Evolutionary conservation across 1,140 invertebrate genomes (phyloP).

Genomic region (Anoplolepis gracilipes): DNA sequence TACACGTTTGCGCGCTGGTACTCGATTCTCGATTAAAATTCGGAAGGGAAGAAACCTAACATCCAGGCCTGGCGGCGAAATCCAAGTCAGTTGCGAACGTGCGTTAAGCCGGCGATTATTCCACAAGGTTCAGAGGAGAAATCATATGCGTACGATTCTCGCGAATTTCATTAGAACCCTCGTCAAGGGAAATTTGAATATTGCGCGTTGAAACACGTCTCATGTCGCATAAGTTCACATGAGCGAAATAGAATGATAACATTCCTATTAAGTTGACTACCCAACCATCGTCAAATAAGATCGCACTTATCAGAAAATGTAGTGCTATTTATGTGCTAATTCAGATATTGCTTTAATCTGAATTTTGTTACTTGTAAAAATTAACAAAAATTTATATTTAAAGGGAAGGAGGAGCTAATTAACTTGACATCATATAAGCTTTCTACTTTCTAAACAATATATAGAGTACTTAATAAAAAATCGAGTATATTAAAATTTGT

Average conservation of each 20-base stretch:
- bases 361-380: too few relatives aligned
- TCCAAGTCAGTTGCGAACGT: slow-evolving; percentile 53
- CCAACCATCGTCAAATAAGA: too few relatives aligned
- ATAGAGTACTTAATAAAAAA: too few relatives aligned
- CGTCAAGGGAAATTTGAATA: slow-evolving; percentile 67
- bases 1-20: slow-evolving; percentile 22
- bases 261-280: not conserved
- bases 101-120: slow-evolving; percentile 70
- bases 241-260: slow-evolving; percentile 2
- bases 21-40: slow-evolving; percentile 70
- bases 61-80: slow-evolving; percentile 20
- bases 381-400: too few relatives aligned
- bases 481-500: too few relatives aligned
- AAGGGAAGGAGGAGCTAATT: too few relatives aligned
- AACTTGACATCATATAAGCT: too few relatives aligned
- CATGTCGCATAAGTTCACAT: not conserved
- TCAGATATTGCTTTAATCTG: too few relatives aligned
- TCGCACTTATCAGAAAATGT: too few relatives aligned
- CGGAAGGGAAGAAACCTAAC: slow-evolving; percentile 50
- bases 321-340: too few relatives aligned
- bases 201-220: slow-evolving; percentile 10
- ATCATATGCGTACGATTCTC: slow-evolving; percentile 18
- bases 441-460: too few relatives aligned
- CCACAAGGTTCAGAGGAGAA: slow-evolving; percentile 24
- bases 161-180: slow-evolving; percentile 63